Percentiles rank a stretch among this genome's conserved stretches.
Conservation (phyloP, 2,888 invertebrate genomes). For the Trichopoda pennipes region DNA sequence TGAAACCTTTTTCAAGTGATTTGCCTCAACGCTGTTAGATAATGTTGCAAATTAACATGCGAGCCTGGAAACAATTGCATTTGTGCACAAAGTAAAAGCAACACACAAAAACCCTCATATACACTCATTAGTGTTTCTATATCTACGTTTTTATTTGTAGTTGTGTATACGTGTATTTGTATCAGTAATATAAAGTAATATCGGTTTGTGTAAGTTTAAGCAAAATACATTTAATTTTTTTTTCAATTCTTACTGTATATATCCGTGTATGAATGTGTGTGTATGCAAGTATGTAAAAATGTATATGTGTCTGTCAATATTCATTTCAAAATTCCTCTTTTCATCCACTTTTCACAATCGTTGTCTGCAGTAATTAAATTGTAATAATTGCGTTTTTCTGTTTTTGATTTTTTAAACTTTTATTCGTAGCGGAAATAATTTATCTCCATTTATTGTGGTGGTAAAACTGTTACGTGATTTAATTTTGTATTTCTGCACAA, state of each 20-base stretch:
- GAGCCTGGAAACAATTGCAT: constrained; percentile 57
- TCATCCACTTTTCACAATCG: constrained; percentile 50
- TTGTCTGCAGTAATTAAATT: constrained; percentile 69
- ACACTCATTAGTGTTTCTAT: not conserved
- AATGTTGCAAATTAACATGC: constrained; percentile 71
- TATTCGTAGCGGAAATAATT: constrained; percentile 37
- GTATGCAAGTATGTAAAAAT: too few species aligned
- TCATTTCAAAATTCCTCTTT: constrained; percentile 50
- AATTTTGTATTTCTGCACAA: constrained; percentile 27
- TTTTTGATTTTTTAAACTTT: constrained; percentile 26
- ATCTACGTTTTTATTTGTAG: not conserved
- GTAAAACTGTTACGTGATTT: constrained; percentile 49
- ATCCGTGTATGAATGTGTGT: constrained; percentile 14
- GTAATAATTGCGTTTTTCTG: constrained; percentile 64
- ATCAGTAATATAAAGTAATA: not conserved
- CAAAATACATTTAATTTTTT: constrained; percentile 47
- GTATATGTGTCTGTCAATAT: constrained; percentile 21
- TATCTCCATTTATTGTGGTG: constrained; percentile 12
- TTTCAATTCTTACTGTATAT: constrained; percentile 27
- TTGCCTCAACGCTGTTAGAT: constrained; percentile 59
- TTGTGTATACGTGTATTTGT: not conserved
- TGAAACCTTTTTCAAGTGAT: constrained; percentile 61
- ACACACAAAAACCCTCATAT: constrained; percentile 1
- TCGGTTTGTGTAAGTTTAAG: constrained; percentile 11
- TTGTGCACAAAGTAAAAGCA: constrained; percentile 18